phyloP scores from a whole-genome alignment of 1,140 invertebrate species.

The Spodoptera litura region DNA sequence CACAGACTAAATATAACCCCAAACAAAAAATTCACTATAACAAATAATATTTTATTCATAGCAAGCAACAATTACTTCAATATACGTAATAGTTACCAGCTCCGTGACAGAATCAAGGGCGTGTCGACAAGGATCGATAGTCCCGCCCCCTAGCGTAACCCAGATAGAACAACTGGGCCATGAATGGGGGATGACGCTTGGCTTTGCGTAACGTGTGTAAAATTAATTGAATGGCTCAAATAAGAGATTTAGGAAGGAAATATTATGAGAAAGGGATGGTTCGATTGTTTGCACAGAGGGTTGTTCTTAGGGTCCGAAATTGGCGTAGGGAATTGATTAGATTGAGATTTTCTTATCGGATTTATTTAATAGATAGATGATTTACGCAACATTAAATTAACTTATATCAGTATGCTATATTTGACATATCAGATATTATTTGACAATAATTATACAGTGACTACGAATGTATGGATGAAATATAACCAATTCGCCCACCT shows the following conservation, averaged over 20 bases:
- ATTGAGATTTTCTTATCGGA: no score
- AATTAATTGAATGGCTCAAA: slow-evolving; percentile 7
- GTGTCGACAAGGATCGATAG: background rate
- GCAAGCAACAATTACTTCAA: background rate
- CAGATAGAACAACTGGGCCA: slow-evolving; percentile 29
- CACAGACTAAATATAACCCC: no score
- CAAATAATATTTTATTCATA: background rate
- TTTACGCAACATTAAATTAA: no score
- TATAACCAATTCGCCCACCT: background rate
- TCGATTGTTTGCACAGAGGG: background rate
- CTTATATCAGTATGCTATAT: no score
- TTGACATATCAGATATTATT: no score
- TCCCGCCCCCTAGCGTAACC: slow-evolving; percentile 18
- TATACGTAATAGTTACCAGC: background rate
- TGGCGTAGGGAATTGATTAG: no score
- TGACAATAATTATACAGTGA: no score
- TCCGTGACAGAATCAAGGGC: background rate
- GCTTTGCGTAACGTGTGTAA: background rate
- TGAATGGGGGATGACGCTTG: slow-evolving; percentile 17
- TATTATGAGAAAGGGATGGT: background rate
- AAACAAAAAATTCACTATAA: no score
- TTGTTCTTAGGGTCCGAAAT: background rate
- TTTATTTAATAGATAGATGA: no score
- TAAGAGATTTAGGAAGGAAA: slow-evolving; percentile 4
- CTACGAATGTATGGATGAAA: background rate